Percentiles rank a stretch among this genome's conserved stretches.
Evolutionary conservation across 2,797 vertebrate species (phyloP).

Genomic region (Scarus forsteni): DNA sequence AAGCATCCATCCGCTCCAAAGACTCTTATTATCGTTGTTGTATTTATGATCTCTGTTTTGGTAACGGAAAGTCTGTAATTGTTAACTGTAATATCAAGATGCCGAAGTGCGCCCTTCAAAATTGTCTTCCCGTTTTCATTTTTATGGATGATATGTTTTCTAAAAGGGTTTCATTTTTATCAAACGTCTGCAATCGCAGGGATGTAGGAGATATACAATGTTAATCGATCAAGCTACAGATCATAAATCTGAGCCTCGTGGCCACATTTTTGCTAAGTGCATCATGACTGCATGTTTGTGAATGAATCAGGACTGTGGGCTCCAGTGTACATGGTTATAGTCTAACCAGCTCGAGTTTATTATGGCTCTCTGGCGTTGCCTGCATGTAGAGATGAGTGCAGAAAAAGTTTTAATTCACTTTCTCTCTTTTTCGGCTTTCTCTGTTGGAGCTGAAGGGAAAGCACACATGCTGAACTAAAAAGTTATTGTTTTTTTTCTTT

Average conservation of each 20-base stretch:
- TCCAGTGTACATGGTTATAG: slow-evolving; percentile 7
- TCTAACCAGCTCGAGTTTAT: slow-evolving; percentile 4
- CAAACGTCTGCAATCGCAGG: no score
- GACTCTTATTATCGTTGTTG: not conserved
- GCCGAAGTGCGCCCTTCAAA: not conserved
- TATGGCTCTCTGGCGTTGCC: slow-evolving; percentile 5
- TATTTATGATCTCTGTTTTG: not conserved
- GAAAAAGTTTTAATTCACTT: slow-evolving; percentile 7
- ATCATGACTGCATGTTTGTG: not conserved
- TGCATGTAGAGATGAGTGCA: slow-evolving; percentile 15
- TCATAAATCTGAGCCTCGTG: not conserved
- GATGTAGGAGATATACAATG: no score
- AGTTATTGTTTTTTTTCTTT: slow-evolving; percentile 1
- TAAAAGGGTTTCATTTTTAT: no score
- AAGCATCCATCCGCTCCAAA: slow-evolving; percentile 30
- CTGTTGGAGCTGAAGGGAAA: not conserved
- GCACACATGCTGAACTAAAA: not conserved
- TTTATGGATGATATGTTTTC: no score
- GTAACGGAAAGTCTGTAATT: no score
- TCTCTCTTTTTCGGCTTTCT: not conserved
- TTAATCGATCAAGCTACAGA: no score
- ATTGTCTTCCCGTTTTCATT: no score
- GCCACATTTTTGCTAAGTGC: not conserved
- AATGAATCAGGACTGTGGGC: not conserved
- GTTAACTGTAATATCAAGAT: no score